Evolutionary conservation across 2,113 vertebrate species (phyloP).

Genomic region (Alexandromys fortis): DNA sequence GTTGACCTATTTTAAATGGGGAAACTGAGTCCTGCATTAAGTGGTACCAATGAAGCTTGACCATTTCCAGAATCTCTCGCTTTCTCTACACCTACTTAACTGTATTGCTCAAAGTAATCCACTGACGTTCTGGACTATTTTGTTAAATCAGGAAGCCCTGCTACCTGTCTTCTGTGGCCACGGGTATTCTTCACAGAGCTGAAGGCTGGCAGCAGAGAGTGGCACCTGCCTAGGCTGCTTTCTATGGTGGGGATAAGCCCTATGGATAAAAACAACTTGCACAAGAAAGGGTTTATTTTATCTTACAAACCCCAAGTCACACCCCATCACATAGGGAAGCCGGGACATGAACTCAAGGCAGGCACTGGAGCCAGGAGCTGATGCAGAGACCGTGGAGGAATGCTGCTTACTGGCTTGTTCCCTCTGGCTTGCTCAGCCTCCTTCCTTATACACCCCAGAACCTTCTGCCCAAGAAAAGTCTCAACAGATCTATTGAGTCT

Average conservation of each 20-base stretch:
- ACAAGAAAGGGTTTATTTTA: not conserved
- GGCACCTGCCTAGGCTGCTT: not conserved
- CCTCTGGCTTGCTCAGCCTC: not conserved
- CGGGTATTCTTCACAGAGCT: not conserved
- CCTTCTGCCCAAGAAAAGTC: not conserved
- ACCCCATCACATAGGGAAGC: not conserved
- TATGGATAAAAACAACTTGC: not conserved
- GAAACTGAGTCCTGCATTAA: not conserved
- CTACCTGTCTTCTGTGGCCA: not conserved
- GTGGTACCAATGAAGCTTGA: not conserved
- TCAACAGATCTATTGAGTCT: not conserved
- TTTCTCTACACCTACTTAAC: not conserved
- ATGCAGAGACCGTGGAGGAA: not conserved
- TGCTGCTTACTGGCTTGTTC: not conserved
- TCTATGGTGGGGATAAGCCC: not conserved
- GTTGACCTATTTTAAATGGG: not conserved
- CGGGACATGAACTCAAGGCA: not conserved
- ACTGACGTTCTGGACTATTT: not conserved
- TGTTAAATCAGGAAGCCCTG: not conserved
- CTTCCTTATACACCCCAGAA: not conserved
- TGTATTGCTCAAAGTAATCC: not conserved
- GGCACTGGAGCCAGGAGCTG: not conserved
- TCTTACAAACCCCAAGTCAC: not conserved
- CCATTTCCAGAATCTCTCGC: not conserved
- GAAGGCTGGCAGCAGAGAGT: not conserved